Base-by-base conservation (phyloP, 2,113 vertebrate species). In the Nipponia nippon region DNA sequence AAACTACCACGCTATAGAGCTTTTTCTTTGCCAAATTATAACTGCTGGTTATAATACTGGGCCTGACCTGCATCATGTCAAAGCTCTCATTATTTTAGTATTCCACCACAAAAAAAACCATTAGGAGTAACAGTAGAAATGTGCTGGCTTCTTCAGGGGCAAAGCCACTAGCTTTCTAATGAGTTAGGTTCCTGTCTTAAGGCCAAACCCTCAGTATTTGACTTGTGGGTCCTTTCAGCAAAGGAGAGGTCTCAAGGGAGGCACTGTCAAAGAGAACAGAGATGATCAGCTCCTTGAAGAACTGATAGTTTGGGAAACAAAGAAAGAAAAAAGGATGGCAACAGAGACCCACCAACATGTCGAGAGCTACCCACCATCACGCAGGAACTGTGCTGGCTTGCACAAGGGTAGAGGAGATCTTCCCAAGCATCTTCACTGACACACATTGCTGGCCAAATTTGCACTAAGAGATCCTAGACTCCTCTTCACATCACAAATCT, bases 351-450 rank as follows among this genome's bases (percentile, higher is more conserved):
- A 7, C 3, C 42, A 19, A 14, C 36, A 13, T 0, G 7, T 16
- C 0, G 0, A 40, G 55, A 30, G 7, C 49, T 75, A 30, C 66
- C 52, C 8, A 6, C 10, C 1, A 1, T 26, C 56, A 9, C 2
- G 2, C 52, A 21, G 58, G 67, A 76, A 6, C 36, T 21, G 16
- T 2, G 5, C 59, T n/a, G 72, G 16, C 42, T 65, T 25, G 2
- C 40, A 16, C 4, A 2, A 50, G 27, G 13, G 7, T 17, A 34
- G 18, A 52, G 10, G 6, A 65, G 34, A 76, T 1, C 40, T 47
- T 61, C n/a, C 30, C 2, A 1, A 11, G 9, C 30, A 38, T 10
- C 66, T 22, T 15, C 17, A 3, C 22, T n/a, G 23, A 10, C 47
- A 22, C 16, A 8, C 38, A 15, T 1, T 29, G 2, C 18, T 20